Percentiles rank a stretch among this genome's conserved stretches.
These are phyloP conservation scores for Prolemur simus DNA, from an alignment of 2,113 vertebrate genomes.

Conservation along the genomic window DNA sequence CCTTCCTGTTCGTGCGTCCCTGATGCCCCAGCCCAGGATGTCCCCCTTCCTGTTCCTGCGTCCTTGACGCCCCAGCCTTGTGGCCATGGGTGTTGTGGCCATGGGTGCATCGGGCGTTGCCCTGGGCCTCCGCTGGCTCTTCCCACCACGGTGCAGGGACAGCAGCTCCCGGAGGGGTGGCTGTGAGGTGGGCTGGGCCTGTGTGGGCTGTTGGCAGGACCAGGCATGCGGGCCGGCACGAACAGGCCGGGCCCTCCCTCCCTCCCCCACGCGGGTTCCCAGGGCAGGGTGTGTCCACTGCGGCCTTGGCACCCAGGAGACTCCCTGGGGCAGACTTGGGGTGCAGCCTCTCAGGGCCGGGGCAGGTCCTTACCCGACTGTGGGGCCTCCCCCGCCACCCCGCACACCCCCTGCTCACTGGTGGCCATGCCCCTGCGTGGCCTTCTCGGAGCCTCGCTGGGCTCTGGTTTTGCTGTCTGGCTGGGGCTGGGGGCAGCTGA, in stretches of 20 bases:
- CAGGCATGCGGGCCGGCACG: neutral
- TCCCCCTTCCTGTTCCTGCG: neutral
- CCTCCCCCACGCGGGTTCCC: fast-evolving
- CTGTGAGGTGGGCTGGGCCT: neutral
- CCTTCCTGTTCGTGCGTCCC: neutral
- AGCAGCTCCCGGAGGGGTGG: fast-evolving
- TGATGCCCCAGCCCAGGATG: neutral
- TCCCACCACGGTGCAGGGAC: fast-evolving
- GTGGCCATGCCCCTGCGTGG: too few species aligned
- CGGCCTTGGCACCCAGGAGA: fast-evolving
- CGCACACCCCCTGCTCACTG: neutral
- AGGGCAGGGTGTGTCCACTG: neutral
- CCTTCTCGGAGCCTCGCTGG: neutral
- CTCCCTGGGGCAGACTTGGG: neutral
- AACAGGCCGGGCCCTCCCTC: neutral
- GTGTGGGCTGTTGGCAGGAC: neutral
- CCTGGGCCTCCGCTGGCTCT: fast-evolving
- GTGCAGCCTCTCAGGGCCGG: neutral
- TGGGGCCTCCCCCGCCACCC: fast-evolving
- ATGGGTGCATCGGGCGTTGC: fast-evolving
- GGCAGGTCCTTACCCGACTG: too few species aligned
- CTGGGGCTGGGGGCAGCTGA: neutral
- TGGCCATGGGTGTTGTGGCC: too few species aligned
- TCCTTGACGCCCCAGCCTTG: neutral
- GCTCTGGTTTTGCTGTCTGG: neutral